Conservation (phyloP, 2,797 vertebrate genomes). For the Okamejei kenojei region DNA sequence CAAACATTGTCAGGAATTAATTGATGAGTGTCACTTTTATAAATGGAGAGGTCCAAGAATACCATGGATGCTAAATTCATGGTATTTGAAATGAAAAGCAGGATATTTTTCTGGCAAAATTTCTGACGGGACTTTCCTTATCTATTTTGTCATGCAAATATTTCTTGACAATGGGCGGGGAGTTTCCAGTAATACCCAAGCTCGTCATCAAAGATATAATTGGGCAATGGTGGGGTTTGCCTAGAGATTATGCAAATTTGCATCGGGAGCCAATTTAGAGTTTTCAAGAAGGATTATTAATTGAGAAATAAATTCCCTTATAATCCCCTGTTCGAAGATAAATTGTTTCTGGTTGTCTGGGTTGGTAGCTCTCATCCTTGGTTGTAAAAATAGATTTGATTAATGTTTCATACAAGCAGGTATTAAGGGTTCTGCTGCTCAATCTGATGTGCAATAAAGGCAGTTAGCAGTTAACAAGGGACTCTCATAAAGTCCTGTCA, state of each 20-base stretch:
- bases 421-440: background rate
- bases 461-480: background rate
- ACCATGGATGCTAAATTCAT: background rate
- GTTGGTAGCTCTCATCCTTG: background rate
- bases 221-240: background rate
- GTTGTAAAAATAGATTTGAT: background rate
- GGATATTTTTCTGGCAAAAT: background rate
- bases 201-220: background rate
- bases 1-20: background rate
- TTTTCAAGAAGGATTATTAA: background rate
- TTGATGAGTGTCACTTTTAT: background rate
- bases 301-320: background rate
- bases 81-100: background rate
- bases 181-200: background rate
- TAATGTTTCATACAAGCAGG: background rate
- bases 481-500: background rate
- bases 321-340: background rate
- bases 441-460: background rate
- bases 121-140: background rate
- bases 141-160: background rate
- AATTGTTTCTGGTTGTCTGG: background rate
- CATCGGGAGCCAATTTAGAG: background rate
- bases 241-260: background rate
- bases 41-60: background rate
- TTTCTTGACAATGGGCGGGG: background rate